Conservation (phyloP, 2,888 invertebrate genomes). For the Galerucella nymphaeae region DNA sequence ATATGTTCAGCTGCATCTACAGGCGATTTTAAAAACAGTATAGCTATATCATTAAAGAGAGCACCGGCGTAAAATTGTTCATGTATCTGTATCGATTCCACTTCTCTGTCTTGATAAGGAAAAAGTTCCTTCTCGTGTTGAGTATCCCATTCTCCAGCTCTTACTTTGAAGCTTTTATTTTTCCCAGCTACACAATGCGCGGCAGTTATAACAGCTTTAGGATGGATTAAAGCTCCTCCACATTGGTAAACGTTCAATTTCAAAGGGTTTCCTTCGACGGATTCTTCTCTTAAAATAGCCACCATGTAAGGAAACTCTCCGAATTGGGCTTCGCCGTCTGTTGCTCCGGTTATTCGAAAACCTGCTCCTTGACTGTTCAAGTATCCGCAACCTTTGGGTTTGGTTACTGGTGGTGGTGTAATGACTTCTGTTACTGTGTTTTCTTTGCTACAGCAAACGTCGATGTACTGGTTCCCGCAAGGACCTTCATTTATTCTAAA, state of each 20-base stretch:
- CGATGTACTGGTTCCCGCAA: constrained; percentile 67
- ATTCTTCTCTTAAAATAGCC: constrained; percentile 71
- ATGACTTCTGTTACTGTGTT: constrained; percentile 51
- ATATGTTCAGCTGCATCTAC: constrained; percentile 50
- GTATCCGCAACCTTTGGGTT: constrained; percentile 74
- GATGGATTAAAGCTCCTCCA: constrained; percentile 84
- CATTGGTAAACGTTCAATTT: constrained; percentile 65
- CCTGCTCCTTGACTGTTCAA: constrained; percentile 80
- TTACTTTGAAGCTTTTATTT: constrained; percentile 56
- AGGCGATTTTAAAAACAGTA: constrained; percentile 54
- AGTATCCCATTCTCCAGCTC: constrained; percentile 89
- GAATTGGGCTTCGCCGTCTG: constrained; percentile 77
- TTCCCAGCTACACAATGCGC: constrained; percentile 77
- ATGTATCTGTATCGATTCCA: constrained; percentile 57
- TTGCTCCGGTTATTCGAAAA: constrained; percentile 74
- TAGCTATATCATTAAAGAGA: constrained; percentile 59
- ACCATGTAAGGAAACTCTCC: constrained; percentile 91
- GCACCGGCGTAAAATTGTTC: constrained; percentile 55
- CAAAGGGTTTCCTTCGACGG: constrained; percentile 63
- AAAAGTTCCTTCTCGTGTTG: constrained; percentile 75
- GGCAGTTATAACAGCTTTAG: constrained; percentile 80
- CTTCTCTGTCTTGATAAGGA: constrained; percentile 71
- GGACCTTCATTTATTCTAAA: constrained; percentile 50
- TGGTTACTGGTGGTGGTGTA: constrained; percentile 49
- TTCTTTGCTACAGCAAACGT: constrained; percentile 68